Base-by-base conservation (phyloP, 2,113 vertebrate genomes). In the Abramis brama region DNA sequence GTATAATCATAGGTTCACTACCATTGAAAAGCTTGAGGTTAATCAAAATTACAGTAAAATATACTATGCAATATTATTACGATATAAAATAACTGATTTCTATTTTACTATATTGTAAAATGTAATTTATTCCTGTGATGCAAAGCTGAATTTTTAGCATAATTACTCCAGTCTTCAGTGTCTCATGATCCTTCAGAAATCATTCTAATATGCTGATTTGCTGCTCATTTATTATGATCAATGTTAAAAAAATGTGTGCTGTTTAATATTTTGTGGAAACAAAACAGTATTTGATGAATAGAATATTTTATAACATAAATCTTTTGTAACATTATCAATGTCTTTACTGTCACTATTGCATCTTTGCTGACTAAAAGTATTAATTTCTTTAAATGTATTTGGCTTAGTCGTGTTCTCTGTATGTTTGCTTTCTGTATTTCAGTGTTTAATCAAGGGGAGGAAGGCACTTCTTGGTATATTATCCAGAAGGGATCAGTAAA, bases 391-490 rank as follows among this genome's bases (percentile, higher is more conserved):
- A 21, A 0, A 55, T 55, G 7, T 55, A 2, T 55, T 55, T 55
- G 11, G 9, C 10, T 73, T 23, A n/a, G 21, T 66, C 11, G n/a
- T 52, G 8, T n/a, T 25, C 36, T 73, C 15, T 85, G 30, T 66
- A n/a, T 84, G 59, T 60, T n/a, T 83, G 4, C 85, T 60, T 9
- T 70, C 5, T 90, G 93, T 82, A 89, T 94, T 92, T n/a, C 89
- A 99, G 98, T 99, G 93, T 99, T 99, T 94, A 99, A 98, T 95
- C 98, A 99, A 92, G 98, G 98, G 87, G 98, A 99, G 95, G 98
- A 99, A 93, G 98, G 98, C 82, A 99, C 98, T 77, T 99, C 98
- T 84, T 99, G 98, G 98, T 99, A 99, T 94, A 99, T 99, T 94
- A 99, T 99, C 92, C 96, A 98, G 89, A 99, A 98, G 92, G 98